Conservation (phyloP, 2,113 vertebrate genomes). For the Oreochromis spilurus region DNA sequence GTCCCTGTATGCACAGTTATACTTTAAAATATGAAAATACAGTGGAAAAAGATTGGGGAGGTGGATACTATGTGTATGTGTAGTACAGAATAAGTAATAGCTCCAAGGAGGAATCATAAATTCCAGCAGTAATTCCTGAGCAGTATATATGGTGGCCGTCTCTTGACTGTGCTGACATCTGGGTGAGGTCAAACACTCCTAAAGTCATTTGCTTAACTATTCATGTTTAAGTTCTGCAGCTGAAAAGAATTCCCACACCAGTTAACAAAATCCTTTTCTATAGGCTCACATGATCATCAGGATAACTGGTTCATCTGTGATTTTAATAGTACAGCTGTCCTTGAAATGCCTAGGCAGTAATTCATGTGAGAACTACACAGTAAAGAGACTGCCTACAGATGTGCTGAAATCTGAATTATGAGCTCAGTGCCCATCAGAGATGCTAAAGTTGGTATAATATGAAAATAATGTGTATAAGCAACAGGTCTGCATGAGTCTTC, state of each 20-base stretch:
- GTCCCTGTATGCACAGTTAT: background rate
- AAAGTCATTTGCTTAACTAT: background rate
- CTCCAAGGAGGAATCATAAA: background rate
- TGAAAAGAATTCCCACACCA: background rate
- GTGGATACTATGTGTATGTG: background rate
- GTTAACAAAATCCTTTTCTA: background rate
- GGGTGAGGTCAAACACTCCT: background rate
- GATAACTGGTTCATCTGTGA: background rate
- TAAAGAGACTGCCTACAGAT: background rate
- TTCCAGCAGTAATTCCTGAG: background rate
- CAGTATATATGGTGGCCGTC: background rate
- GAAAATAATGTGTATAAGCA: background rate
- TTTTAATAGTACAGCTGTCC: background rate
- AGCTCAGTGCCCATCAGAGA: background rate
- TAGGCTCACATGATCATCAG: background rate
- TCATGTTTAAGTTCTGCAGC: background rate
- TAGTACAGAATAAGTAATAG: background rate
- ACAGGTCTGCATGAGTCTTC: background rate
- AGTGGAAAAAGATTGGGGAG: background rate
- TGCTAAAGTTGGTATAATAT: background rate
- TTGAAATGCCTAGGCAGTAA: background rate
- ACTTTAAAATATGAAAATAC: slow-evolving; percentile 1
- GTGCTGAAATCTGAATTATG: background rate
- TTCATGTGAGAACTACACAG: background rate
- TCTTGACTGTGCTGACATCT: background rate